Evolutionary conservation across 2,888 invertebrate genomes (phyloP).

Genomic region (Hirtodrosophila histrioides): DNA sequence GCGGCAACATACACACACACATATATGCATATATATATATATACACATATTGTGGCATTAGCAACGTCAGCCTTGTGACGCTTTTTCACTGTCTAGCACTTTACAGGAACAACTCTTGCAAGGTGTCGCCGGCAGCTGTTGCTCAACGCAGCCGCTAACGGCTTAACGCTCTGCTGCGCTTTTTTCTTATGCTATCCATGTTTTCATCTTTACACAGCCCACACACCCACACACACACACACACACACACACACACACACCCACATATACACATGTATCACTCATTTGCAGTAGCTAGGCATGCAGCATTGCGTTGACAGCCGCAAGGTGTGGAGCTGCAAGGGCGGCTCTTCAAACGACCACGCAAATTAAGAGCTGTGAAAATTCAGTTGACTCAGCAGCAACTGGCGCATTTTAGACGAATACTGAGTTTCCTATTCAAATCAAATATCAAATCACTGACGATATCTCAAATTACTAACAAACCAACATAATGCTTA

Average conservation of each 20-base stretch:
- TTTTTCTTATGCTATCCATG: constrained; percentile 46
- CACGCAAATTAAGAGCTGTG: constrained; percentile 36
- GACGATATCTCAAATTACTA: background rate
- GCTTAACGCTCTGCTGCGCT: constrained; percentile 63
- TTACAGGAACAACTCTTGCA: constrained; percentile 54
- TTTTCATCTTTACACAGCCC: constrained; percentile 25
- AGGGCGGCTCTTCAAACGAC: constrained; percentile 4
- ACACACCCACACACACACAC: constrained; percentile 4
- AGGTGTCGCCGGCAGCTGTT: constrained; percentile 76
- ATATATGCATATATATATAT: constrained; percentile 2
- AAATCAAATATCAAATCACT: constrained; percentile 9
- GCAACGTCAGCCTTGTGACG: constrained; percentile 52
- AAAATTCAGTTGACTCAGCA: constrained; percentile 36
- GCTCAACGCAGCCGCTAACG: constrained; percentile 67
- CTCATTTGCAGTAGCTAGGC: constrained; percentile 62
- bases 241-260: constrained; percentile 15
- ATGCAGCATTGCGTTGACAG: constrained; percentile 38
- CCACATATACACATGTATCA: constrained; percentile 33
- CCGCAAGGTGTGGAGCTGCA: constrained; percentile 12
- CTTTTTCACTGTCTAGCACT: constrained; percentile 31
- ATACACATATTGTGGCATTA: constrained; percentile 59
- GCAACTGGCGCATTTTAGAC: constrained; percentile 6
- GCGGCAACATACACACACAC: constrained; percentile 6
- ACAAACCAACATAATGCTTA: no score
- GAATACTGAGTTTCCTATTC: constrained; percentile 1